Evolutionary conservation across 2,797 vertebrate genomes (phyloP), one percentile per base, ranked within the genome.

Genomic region (Danionella dracula): DNA sequence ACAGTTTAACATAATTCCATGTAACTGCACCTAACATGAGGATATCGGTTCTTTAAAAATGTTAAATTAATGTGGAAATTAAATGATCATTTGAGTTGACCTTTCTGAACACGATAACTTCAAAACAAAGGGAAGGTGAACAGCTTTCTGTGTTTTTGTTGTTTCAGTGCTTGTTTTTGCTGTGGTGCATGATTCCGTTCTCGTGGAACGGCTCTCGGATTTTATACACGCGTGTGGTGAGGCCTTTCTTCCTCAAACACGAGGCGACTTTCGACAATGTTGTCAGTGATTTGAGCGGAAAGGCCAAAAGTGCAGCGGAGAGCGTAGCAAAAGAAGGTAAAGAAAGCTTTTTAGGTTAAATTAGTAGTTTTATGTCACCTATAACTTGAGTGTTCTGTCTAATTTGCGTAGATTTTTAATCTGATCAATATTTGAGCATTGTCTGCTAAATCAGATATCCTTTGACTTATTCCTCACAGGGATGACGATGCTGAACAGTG

Each of bases 141-240:
- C 2, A 9, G n/a, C 31, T 19, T 15, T 54, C 31, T 55, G 46
- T 21, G 20, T 49, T 21, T 58, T 37, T 41, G 23, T 23, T 19
- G 8, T 70, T 0, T 0, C 87, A 99, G 96, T 97, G 94, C 77
- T 11, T 90, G 75, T 98, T 99, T 90, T 86, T 99, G 84, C 65
- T 97, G 48, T 99, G 94, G 94, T 99, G 96, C 72, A 99, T 99
- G 96, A 89, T 85, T 8, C 96, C 96, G 0, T 81, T 93, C 23
- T 80, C 89, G 1, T 97, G 94, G 94, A 98, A 97, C 0, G 96
- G 96, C 12, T 94, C 96, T 0, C 87, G 89, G 13, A 13, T 93
- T 16, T 70, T 99, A 50, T 99, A 99, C 79, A 85, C 29, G 0
- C 90, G 71, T 0, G 0, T 90, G 65, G 85, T 99, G 62, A 87